Percentiles rank a stretch among this genome's conserved stretches.
phyloP scores from a whole-genome alignment of 2,113 vertebrate genomes.

The Talpa occidentalis region DNA sequence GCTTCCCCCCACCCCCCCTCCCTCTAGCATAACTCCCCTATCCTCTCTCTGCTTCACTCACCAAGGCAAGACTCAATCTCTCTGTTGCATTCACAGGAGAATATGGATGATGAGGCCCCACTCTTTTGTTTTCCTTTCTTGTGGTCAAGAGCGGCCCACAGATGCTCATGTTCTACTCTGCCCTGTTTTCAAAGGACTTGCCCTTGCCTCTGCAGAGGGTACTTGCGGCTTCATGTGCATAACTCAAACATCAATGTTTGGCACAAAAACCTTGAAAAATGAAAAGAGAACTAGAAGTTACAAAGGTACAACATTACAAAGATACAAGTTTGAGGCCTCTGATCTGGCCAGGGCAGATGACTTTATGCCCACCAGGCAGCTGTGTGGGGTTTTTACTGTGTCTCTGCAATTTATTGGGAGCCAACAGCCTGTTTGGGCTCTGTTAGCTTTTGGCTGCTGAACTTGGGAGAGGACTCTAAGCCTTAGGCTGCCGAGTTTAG shows the following conservation, averaged over 20 bases:
- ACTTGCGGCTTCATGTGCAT: neutral
- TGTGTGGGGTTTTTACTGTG: neutral
- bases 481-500: neutral
- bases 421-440: neutral
- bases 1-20: no score
- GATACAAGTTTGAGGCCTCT: neutral
- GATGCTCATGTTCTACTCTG: neutral
- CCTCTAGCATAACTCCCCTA: neutral
- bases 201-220: neutral
- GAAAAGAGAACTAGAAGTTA: neutral
- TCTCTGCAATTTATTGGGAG: neutral
- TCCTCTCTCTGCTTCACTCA: neutral
- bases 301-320: neutral
- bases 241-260: neutral
- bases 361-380: neutral
- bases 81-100: neutral
- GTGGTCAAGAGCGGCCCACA: neutral
- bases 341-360: neutral
- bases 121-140: neutral
- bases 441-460: neutral
- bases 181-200: neutral
- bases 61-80: neutral
- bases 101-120: fast-evolving
- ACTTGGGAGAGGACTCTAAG: neutral
- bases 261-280: neutral